phyloP scores from a whole-genome alignment of 2,113 vertebrate species.

The Colius striatus region DNA sequence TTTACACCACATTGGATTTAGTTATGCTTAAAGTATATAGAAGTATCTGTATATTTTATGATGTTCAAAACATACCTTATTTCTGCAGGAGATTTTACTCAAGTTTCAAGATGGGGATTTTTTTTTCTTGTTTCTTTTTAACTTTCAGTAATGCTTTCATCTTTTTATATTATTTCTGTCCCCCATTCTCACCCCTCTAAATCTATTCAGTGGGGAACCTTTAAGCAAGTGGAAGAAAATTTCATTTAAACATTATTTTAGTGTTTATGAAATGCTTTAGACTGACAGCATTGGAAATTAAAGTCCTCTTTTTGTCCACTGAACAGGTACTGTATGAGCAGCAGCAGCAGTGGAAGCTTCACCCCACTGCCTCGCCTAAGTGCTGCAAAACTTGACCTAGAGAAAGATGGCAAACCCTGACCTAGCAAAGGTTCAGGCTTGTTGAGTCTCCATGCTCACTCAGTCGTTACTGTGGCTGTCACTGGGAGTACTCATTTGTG shows the following conservation, averaged over 20 bases:
- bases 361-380: background rate
- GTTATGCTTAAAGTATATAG: background rate
- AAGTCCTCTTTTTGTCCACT: background rate
- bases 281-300: background rate
- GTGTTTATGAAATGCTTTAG: background rate
- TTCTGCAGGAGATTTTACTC: background rate
- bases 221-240: background rate
- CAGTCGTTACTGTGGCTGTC: background rate
- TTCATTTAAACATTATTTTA: background rate
- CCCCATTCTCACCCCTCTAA: rapidly evolving
- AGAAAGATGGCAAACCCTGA: background rate
- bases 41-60: background rate
- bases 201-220: background rate
- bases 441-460: background rate
- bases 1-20: background rate
- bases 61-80: background rate
- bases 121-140: background rate
- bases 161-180: background rate
- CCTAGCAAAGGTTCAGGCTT: background rate
- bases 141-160: background rate
- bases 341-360: background rate
- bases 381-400: background rate
- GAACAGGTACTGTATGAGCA: background rate
- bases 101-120: background rate
- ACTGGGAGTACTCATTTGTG: background rate